Evolutionary conservation across 2,113 vertebrate species (phyloP).

Genomic region (Pionites leucogaster): DNA sequence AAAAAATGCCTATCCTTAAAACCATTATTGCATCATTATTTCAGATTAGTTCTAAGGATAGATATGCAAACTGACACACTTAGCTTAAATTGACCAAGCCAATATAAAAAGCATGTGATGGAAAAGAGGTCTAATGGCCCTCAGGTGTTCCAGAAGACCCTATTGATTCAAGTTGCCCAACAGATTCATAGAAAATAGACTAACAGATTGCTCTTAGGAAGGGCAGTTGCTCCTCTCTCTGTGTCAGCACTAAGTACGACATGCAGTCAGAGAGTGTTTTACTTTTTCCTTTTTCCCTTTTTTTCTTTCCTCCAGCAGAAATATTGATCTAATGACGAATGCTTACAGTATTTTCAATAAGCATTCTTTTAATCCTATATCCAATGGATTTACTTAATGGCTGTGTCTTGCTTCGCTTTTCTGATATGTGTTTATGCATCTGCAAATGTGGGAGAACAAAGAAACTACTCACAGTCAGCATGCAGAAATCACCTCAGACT

Average conservation of each 20-base stretch:
- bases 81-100: neutral
- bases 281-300: neutral
- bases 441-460: neutral
- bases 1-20: conserved; percentile 8
- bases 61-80: conserved; percentile 12
- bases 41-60: neutral
- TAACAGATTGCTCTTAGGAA: neutral
- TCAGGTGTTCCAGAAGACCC: neutral
- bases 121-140: neutral
- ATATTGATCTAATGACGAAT: neutral
- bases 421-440: neutral
- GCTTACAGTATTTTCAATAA: neutral
- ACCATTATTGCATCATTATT: conserved; percentile 22
- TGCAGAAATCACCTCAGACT: neutral
- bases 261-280: neutral
- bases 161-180: neutral
- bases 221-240: neutral
- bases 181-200: neutral
- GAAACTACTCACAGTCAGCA: rapidly evolving
- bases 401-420: neutral
- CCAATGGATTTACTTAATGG: neutral
- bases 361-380: neutral
- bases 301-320: neutral
- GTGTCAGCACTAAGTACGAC: neutral
- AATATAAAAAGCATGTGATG: neutral